Percentiles rank a stretch among this genome's conserved stretches.
Conservation (phyloP, 2,797 vertebrate genomes). For the Phataginus tetradactyla region DNA sequence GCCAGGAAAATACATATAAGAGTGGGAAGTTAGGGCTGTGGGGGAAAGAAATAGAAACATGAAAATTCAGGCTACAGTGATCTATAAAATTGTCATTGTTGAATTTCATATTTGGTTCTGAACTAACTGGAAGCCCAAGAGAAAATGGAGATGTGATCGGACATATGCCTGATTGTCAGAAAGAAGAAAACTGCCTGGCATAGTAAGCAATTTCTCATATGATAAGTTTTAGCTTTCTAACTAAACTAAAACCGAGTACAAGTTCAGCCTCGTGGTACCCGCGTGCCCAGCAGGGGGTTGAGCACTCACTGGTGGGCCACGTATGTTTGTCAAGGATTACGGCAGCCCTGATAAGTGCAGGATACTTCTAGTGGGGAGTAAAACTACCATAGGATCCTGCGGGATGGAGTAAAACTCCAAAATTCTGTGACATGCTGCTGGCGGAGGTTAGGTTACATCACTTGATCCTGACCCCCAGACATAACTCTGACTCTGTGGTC, state of each 20-base stretch:
- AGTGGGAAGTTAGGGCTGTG: background rate
- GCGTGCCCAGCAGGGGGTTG: too few species aligned
- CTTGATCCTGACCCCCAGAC: background rate
- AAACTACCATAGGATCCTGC: background rate
- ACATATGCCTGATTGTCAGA: background rate
- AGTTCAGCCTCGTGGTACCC: background rate
- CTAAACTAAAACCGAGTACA: background rate
- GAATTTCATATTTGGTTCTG: background rate
- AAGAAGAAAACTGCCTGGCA: background rate
- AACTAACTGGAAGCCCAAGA: background rate
- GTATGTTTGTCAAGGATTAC: background rate
- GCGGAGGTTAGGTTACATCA: background rate
- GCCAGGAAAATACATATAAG: background rate
- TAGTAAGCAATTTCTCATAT: background rate
- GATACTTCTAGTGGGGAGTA: background rate
- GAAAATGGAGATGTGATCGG: too few species aligned
- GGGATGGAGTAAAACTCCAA: background rate
- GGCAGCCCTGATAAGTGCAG: background rate
- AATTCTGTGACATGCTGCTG: background rate
- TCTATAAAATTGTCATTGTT: background rate
- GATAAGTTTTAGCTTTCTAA: background rate
- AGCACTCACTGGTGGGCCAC: background rate
- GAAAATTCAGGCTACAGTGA: background rate
- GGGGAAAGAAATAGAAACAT: background rate
- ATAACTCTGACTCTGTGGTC: background rate